Evolutionary conservation across 1,140 invertebrate genomes (phyloP).

Genomic region (Pissodes strobi): DNA sequence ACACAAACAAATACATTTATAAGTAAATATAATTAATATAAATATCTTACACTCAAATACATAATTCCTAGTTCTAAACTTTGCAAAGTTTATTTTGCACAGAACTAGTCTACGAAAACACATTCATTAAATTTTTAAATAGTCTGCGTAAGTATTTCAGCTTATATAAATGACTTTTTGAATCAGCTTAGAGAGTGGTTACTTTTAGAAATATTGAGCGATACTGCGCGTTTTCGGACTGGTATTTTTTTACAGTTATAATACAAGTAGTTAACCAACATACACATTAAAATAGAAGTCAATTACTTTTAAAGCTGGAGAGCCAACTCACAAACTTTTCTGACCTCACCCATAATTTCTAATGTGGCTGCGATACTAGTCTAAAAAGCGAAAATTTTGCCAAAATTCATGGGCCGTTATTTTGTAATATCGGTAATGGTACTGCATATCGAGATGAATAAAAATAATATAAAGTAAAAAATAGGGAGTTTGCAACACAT

Average conservation of each 20-base stretch:
- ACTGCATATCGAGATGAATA: too few relatives aligned
- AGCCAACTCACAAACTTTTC: too few relatives aligned
- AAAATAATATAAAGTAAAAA: too few relatives aligned
- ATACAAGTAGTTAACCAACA: slow-evolving; percentile 14
- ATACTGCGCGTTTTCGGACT: slow-evolving; percentile 32
- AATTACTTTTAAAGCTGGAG: neutral
- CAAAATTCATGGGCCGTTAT: too few relatives aligned
- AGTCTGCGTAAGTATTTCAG: slow-evolving; percentile 49
- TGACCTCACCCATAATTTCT: too few relatives aligned
- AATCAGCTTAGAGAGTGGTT: slow-evolving; percentile 30
- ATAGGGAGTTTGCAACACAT: too few relatives aligned
- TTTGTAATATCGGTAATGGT: too few relatives aligned
- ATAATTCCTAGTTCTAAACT: slow-evolving; percentile 52
- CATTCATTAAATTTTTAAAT: slow-evolving; percentile 52
- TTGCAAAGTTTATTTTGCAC: slow-evolving; percentile 41
- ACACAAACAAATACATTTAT: slow-evolving; percentile 38
- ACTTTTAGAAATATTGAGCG: slow-evolving; percentile 43
- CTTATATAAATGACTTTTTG: slow-evolving; percentile 44
- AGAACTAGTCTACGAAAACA: slow-evolving; percentile 54
- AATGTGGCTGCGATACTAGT: too few relatives aligned
- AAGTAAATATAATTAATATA: slow-evolving; percentile 58
- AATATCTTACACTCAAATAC: slow-evolving; percentile 58
- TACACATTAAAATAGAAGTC: neutral
- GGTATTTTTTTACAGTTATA: slow-evolving; percentile 40
- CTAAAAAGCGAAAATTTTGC: too few relatives aligned